A percentile compares a stretch with the other conserved stretches of the same genome.
Evolutionary conservation across 2,888 invertebrate genomes (phyloP).

Genomic region (Sphaerophoria taeniata): DNA sequence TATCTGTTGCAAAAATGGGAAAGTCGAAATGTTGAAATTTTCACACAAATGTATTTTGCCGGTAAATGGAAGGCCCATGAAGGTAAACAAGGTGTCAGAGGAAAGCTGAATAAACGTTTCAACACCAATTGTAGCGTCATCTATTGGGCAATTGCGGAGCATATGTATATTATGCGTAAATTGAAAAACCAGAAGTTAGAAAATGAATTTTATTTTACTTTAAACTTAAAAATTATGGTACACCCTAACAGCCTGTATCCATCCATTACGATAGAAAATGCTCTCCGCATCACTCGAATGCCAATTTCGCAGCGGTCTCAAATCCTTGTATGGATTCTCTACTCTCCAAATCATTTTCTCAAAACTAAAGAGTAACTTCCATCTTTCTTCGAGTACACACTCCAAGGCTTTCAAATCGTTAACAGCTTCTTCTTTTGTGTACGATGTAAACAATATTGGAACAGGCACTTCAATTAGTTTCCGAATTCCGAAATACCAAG

Average conservation of each 20-base stretch:
- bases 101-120: too few species aligned
- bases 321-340: conserved; percentile 78
- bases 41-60: too few species aligned
- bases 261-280: conserved; percentile 79
- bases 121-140: too few species aligned
- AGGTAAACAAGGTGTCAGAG: too few species aligned
- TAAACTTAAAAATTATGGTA: not conserved
- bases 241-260: conserved; percentile 77
- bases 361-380: conserved; percentile 64
- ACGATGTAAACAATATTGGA: conserved; percentile 80
- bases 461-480: conserved; percentile 75
- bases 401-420: conserved; percentile 76
- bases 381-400: conserved; percentile 46
- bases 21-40: too few species aligned
- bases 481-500: conserved; percentile 75
- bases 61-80: too few species aligned
- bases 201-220: not conserved
- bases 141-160: too few species aligned
- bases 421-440: conserved; percentile 76
- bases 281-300: conserved; percentile 75
- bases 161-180: too few species aligned
- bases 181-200: not conserved
- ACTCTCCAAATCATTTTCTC: conserved; percentile 74
- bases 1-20: too few species aligned
- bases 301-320: conserved; percentile 77